Percentiles rank a stretch among this genome's conserved stretches.
Evolutionary conservation across 1,140 invertebrate species (phyloP).

Genomic region (Oreohelix idahoensis): DNA sequence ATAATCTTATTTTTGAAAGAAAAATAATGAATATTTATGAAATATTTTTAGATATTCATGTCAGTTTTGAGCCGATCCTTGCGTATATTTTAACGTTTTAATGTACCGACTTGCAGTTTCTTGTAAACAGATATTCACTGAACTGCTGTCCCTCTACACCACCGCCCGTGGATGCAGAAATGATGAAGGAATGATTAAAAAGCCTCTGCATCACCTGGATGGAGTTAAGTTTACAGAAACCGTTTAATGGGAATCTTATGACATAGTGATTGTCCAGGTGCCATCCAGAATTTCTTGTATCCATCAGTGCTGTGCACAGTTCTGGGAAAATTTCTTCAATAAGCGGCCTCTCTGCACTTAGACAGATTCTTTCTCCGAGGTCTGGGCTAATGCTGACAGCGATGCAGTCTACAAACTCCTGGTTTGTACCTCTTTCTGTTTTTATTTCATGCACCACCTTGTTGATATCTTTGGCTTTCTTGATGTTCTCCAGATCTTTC

Average conservation of each 20-base stretch:
- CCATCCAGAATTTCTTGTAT: slow-evolving; percentile 85
- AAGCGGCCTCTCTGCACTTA: slow-evolving; percentile 84
- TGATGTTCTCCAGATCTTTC: slow-evolving; percentile 80
- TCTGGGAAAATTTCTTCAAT: slow-evolving; percentile 90
- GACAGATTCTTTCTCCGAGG: slow-evolving; percentile 88
- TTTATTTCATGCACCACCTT: slow-evolving; percentile 53
- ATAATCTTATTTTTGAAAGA: too few relatives aligned
- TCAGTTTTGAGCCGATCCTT: not conserved
- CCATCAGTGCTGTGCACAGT: slow-evolving; percentile 87
- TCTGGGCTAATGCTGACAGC: slow-evolving; percentile 91
- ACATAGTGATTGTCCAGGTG: slow-evolving; percentile 89
- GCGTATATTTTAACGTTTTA: slow-evolving; percentile 9
- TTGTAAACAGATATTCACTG: slow-evolving; percentile 88
- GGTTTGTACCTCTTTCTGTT: slow-evolving; percentile 28
- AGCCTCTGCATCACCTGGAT: slow-evolving; percentile 90
- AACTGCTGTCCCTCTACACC: slow-evolving; percentile 93
- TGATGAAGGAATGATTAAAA: slow-evolving; percentile 86
- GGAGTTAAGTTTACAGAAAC: slow-evolving; percentile 93
- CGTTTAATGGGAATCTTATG: slow-evolving; percentile 91
- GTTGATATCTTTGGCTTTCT: slow-evolving; percentile 79
- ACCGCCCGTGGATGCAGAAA: slow-evolving; percentile 88
- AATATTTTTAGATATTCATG: not conserved
- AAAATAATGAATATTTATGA: too few relatives aligned
- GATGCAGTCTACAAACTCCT: slow-evolving; percentile 80
- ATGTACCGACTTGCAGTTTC: slow-evolving; percentile 51